Evolutionary conservation across 1,140 invertebrate species (phyloP), one percentile per base, ranked within the genome.

Genomic region (Manduca sexta): DNA sequence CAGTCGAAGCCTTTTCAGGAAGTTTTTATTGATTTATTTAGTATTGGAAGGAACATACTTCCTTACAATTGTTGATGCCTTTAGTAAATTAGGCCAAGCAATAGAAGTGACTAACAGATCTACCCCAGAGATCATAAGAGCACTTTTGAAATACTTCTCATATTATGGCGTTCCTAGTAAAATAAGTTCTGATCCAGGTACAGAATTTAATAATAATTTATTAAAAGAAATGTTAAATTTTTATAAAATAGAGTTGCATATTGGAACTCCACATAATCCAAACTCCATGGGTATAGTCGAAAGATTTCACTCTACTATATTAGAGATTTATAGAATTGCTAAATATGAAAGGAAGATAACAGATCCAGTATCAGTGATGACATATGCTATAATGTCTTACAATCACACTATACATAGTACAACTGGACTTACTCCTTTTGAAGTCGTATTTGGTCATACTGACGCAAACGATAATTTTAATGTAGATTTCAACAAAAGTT

Each of bases 371-470:
- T 38, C 45, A 31, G 37, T 44, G 0, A 68, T 69, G 58, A 59
- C 49, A 8, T 62, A 64, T 44, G 45, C 60, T 8, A 54, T 61
- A 13, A 60, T 57, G 52, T 49, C 58, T 10, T 69, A 69, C 30
- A 69, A 66, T 46, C 31, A 58, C 13, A 51, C 48, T 2, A 65
- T 65, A 17, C 66, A 69, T 17, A 51, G 42, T 1, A 45, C 33
- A 13, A 63, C 60, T 0, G 48, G 43, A 16, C 46, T 63, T 11
- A 56, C 62, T 4, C 64, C 61, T 12, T 69, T 63, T 37, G 60
- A 69, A 63, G 42, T 66, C 15, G 48, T 63, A 6, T 64, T 70
- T 15, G 67, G 67, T 18, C 63, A 70, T 31, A 64, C 60, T 0
- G 59, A 70, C 10, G 39, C 54, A 1, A 40, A 30, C 12, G 60